A percentile compares a stretch with the other conserved stretches of the same genome.
phyloP scores from a whole-genome alignment of 2,113 vertebrate species.

The Hylia prasina region DNA sequence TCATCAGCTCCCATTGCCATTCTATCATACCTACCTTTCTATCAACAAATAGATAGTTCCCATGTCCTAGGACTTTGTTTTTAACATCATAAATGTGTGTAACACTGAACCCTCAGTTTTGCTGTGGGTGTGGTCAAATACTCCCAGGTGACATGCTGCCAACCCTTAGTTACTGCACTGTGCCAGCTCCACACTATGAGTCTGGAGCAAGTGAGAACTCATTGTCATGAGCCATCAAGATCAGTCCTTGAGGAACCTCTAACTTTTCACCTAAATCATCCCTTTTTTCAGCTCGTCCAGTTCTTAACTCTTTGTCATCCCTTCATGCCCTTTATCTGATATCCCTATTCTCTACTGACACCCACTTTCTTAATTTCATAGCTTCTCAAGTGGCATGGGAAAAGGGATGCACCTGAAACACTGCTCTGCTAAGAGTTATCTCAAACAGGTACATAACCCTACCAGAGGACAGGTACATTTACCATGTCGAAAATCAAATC shows the following conservation, averaged over 20 bases:
- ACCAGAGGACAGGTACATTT: neutral
- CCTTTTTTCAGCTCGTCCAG: neutral
- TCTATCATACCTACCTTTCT: neutral
- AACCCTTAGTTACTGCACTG: neutral
- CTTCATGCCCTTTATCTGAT: neutral
- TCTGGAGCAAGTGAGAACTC: neutral
- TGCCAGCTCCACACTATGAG: neutral
- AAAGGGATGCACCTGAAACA: neutral
- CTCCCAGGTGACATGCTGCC: neutral
- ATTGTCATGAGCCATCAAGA: neutral
- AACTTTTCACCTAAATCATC: neutral
- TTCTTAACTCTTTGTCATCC: neutral
- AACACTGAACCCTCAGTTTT: neutral
- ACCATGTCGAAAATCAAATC: neutral
- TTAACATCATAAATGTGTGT: neutral
- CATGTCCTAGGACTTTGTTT: neutral
- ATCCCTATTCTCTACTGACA: neutral
- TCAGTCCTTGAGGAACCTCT: neutral
- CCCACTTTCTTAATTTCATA: neutral
- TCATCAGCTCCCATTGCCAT: neutral
- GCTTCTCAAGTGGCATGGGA: neutral
- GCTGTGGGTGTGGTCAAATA: neutral
- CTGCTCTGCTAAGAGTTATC: neutral
- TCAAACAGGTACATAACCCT: neutral
- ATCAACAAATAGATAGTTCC: no score